A percentile compares a stretch with the other conserved stretches of the same genome.
phyloP scores from a whole-genome alignment of 2,113 vertebrate species.

The Rhinichthys klamathensis region DNA sequence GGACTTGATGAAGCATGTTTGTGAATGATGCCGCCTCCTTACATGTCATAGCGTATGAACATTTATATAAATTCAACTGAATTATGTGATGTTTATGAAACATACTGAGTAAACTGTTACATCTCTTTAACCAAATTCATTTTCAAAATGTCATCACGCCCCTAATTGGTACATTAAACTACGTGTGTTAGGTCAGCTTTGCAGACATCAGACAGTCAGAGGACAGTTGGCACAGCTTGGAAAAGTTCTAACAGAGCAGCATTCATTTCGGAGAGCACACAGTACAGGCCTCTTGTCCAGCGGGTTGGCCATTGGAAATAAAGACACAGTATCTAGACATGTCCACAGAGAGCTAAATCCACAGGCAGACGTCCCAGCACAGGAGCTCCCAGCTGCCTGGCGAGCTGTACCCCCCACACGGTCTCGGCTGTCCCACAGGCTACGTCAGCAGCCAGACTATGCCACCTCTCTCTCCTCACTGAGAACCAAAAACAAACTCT shows the following conservation, averaged over 20 bases:
- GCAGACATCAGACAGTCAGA: slow-evolving; percentile 59
- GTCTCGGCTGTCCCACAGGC: slow-evolving; percentile 10
- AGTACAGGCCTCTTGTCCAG: slow-evolving; percentile 54
- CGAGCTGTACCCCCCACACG: slow-evolving; percentile 53
- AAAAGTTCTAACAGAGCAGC: slow-evolving; percentile 73
- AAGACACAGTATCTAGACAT: slow-evolving; percentile 71
- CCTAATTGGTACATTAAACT: slow-evolving; percentile 60
- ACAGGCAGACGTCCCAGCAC: slow-evolving; percentile 63
- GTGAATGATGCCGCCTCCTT: background rate
- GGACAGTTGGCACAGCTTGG: slow-evolving; percentile 69
- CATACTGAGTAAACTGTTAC: slow-evolving; percentile 19
- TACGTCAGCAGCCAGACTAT: slow-evolving; percentile 37
- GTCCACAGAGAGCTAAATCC: slow-evolving; percentile 68
- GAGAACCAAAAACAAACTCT: slow-evolving; percentile 50
- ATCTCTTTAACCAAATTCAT: slow-evolving; percentile 37
- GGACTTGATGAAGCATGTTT: slow-evolving; percentile 8
- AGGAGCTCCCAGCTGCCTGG: slow-evolving; percentile 63
- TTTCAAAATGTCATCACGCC: slow-evolving; percentile 49
- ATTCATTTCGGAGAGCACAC: slow-evolving; percentile 68
- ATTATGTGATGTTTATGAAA: slow-evolving; percentile 28
- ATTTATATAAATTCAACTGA: slow-evolving; percentile 37
- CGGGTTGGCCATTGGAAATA: slow-evolving; percentile 72
- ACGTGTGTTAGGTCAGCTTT: slow-evolving; percentile 55
- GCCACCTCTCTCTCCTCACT: slow-evolving; percentile 43
- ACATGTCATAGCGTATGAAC: background rate